phyloP scores from a whole-genome alignment of 2,113 vertebrate species.

The Sebastes schlegelii region DNA sequence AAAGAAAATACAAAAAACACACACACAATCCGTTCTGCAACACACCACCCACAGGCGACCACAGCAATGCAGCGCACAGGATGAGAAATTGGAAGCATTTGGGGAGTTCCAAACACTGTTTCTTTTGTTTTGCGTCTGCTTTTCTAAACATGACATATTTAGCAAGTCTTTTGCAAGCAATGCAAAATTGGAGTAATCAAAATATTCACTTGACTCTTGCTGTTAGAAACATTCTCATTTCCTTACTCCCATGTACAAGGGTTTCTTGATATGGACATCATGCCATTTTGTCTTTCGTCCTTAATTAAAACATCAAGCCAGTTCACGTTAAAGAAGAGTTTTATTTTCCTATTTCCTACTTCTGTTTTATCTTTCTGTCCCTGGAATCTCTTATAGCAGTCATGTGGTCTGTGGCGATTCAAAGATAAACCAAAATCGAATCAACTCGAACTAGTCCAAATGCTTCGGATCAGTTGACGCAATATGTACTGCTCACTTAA shows the following conservation, averaged over 20 bases:
- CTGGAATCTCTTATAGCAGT: neutral
- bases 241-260: neutral
- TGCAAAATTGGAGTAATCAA: conserved; percentile 18
- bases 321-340: neutral
- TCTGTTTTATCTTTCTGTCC: conserved; percentile 1
- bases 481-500: no score
- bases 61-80: conserved; percentile 63
- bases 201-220: neutral
- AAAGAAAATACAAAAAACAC: conserved; percentile 27
- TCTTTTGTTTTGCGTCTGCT: conserved; percentile 52
- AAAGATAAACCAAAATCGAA: no score
- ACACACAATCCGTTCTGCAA: conserved; percentile 19
- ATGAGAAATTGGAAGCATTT: conserved; percentile 54
- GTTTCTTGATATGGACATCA: neutral
- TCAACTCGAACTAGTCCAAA: no score
- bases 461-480: no score
- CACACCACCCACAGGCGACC: conserved; percentile 51
- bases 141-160: conserved; percentile 37
- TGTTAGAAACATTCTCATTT: neutral
- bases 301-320: conserved; percentile 3
- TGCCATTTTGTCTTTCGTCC: neutral
- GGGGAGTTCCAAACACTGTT: conserved; percentile 31
- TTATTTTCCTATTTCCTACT: neutral
- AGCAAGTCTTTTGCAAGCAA: conserved; percentile 37
- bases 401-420: no score